Evolutionary conservation across 2,888 invertebrate species (phyloP).

Genomic region (Cantharis rustica): DNA sequence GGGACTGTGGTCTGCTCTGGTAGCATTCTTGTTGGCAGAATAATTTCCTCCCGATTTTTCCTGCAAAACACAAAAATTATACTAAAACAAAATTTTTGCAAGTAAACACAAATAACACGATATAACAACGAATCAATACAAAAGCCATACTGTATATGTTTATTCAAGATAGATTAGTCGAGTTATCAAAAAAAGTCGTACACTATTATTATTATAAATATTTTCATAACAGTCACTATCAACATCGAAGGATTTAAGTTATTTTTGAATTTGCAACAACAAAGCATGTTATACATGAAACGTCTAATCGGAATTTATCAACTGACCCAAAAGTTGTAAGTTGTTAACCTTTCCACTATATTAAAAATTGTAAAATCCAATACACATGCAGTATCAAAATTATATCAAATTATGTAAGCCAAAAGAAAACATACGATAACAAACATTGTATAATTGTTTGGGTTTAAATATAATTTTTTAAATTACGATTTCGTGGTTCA

Average conservation of each 20-base stretch:
- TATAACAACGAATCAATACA: constrained; percentile 1
- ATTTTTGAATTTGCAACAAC: background rate
- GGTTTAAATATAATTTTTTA: too few species aligned
- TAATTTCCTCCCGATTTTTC: constrained; percentile 83
- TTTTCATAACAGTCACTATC: background rate
- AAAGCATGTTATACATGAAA: background rate
- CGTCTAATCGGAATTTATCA: background rate
- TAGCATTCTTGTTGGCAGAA: constrained; percentile 73
- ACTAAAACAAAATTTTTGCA: background rate
- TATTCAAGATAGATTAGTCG: background rate
- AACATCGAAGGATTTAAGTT: background rate
- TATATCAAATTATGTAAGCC: background rate
- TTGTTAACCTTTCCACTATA: background rate
- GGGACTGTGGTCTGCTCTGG: constrained; percentile 85
- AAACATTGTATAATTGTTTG: background rate
- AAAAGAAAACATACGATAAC: background rate
- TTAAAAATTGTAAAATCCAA: background rate
- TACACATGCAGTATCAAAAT: background rate
- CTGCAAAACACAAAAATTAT: constrained; percentile 60
- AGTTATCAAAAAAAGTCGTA: constrained; percentile 1
- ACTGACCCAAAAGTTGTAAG: background rate
- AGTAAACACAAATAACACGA: background rate
- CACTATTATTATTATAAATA: background rate
- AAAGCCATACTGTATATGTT: constrained; percentile 3
- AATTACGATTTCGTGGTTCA: background rate